These are phyloP conservation scores for Danaus chrysippus DNA, from an alignment of 2,888 invertebrate genomes.

Conservation along the genomic window DNA sequence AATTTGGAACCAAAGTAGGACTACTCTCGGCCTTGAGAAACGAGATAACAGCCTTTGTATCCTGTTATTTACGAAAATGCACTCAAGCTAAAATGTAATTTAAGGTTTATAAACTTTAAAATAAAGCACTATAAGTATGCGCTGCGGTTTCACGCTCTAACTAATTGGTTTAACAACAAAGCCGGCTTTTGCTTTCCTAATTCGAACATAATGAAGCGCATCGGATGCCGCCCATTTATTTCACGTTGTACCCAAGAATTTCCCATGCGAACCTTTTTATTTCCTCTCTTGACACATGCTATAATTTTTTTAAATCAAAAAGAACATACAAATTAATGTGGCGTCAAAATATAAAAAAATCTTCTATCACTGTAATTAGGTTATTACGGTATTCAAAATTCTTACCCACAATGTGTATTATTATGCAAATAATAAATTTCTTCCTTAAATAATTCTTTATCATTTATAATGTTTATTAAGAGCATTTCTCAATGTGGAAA, in stretches of 20 bases:
- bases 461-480: constrained; percentile 1
- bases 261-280: neutral
- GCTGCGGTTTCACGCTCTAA: constrained; percentile 10
- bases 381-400: too few species aligned
- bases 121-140: constrained; percentile 9
- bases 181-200: constrained; percentile 13
- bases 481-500: constrained; percentile 3
- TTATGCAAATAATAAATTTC: neutral
- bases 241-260: neutral
- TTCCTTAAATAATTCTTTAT: neutral
- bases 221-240: constrained; percentile 12
- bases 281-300: too few species aligned
- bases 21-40: neutral
- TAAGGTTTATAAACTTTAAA: constrained; percentile 7
- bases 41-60: neutral
- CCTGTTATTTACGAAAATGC: neutral
- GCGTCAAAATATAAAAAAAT: too few species aligned
- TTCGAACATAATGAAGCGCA: constrained; percentile 19
- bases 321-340: too few species aligned
- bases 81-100: constrained; percentile 2
- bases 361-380: too few species aligned
- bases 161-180: constrained; percentile 8
- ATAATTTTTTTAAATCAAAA: too few species aligned
- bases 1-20: too few species aligned
- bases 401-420: neutral